phyloP scores from a whole-genome alignment of 2,888 invertebrate species.

The Hydrotaea cyrtoneurina region DNA sequence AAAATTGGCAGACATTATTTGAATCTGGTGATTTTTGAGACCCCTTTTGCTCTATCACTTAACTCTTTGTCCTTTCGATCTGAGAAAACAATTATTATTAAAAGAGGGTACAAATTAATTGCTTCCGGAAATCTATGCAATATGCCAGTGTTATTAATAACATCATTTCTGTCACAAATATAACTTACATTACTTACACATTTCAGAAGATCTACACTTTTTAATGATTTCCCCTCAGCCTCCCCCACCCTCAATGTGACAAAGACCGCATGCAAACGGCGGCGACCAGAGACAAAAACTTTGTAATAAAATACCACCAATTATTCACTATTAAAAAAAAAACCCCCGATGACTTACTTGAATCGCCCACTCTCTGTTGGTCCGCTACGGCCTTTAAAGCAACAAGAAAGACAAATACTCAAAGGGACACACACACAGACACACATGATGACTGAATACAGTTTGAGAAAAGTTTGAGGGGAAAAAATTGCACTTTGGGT shows the following conservation, averaged over 20 bases:
- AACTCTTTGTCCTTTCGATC: too few relatives aligned
- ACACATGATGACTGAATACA: slow-evolving; percentile 13
- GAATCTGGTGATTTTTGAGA: too few relatives aligned
- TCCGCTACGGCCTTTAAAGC: neutral
- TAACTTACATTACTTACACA: neutral
- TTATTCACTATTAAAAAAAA: slow-evolving; percentile 49
- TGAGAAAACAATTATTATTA: too few relatives aligned
- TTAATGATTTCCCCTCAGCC: neutral
- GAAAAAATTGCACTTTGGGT: slow-evolving; percentile 37
- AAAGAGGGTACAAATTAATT: too few relatives aligned
- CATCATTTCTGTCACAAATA: neutral
- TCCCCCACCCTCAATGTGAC: neutral
- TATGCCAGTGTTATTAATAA: too few relatives aligned
- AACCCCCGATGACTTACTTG: neutral
- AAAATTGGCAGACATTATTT: too few relatives aligned
- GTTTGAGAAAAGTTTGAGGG: neutral
- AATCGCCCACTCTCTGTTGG: neutral
- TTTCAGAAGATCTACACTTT: neutral
- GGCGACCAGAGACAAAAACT: slow-evolving; percentile 40
- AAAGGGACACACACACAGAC: too few relatives aligned
- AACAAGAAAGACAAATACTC: neutral
- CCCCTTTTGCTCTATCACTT: too few relatives aligned
- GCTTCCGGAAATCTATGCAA: too few relatives aligned
- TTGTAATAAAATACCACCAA: slow-evolving; percentile 62
- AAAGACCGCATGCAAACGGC: neutral